A percentile compares a stretch with the other conserved stretches of the same genome.
Evolutionary conservation across 2,888 invertebrate genomes (phyloP).

Genomic region (Myopa testacea): DNA sequence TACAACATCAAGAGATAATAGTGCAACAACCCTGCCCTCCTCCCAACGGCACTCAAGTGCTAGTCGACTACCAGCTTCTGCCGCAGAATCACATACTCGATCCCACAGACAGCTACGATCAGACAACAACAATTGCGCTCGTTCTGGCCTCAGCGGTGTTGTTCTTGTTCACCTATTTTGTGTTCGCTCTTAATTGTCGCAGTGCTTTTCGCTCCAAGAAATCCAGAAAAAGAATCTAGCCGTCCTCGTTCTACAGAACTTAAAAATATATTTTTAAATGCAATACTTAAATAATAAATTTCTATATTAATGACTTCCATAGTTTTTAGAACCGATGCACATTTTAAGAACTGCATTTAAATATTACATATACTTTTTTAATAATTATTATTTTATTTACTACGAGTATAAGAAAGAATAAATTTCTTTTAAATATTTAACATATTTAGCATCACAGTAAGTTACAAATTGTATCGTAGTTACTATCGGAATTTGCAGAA

Average conservation of each 20-base stretch:
- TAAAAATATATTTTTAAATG: slow-evolving; percentile 23
- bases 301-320: slow-evolving; percentile 45
- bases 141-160: slow-evolving; percentile 74
- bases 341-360: slow-evolving; percentile 49
- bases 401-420: background rate
- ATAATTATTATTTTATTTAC: slow-evolving; percentile 5
- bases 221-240: slow-evolving; percentile 43
- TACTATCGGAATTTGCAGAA: background rate
- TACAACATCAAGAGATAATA: slow-evolving; percentile 88
- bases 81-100: slow-evolving; percentile 71
- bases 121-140: slow-evolving; percentile 73
- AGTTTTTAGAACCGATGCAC: slow-evolving; percentile 45
- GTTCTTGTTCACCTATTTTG: slow-evolving; percentile 73
- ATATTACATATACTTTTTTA: slow-evolving; percentile 25
- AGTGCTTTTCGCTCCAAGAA: slow-evolving; percentile 57
- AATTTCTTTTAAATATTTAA: background rate
- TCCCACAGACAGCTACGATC: slow-evolving; percentile 69
- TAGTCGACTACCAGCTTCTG: slow-evolving; percentile 71
- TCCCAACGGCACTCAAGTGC: slow-evolving; percentile 81
- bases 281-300: slow-evolving; percentile 32
- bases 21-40: slow-evolving; percentile 85
- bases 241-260: slow-evolving; percentile 21
- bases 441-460: slow-evolving; percentile 1
- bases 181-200: slow-evolving; percentile 73
- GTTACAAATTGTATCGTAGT: too few species aligned